Evolutionary conservation across 2,888 invertebrate species (phyloP).

Genomic region (Trisateles emortualis): DNA sequence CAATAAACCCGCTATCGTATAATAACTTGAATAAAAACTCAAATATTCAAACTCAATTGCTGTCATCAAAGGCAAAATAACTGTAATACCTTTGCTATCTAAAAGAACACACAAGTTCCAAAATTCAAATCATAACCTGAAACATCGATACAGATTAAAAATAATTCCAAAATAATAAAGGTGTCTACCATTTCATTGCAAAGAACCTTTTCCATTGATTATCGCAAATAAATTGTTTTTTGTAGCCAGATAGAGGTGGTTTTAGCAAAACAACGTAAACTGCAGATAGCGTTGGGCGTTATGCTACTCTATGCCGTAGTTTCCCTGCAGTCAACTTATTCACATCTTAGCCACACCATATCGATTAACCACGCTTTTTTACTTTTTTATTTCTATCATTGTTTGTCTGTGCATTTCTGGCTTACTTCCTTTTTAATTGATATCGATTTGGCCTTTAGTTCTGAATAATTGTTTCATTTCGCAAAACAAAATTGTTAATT

Average conservation of each 20-base stretch:
- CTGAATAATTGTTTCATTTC: slow-evolving; percentile 4
- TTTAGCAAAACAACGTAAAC: slow-evolving; percentile 60
- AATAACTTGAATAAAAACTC: neutral
- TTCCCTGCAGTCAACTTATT: slow-evolving; percentile 78
- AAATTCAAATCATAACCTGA: slow-evolving; percentile 37
- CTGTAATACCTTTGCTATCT: slow-evolving; percentile 2
- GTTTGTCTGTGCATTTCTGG: slow-evolving; percentile 33
- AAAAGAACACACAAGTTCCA: slow-evolving; percentile 19
- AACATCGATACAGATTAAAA: slow-evolving; percentile 22
- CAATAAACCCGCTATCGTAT: neutral
- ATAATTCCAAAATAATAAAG: slow-evolving; percentile 10
- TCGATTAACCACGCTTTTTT: slow-evolving; percentile 73
- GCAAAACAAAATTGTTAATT: neutral
- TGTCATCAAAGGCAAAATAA: neutral
- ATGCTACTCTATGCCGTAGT: slow-evolving; percentile 81
- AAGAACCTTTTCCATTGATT: slow-evolving; percentile 17
- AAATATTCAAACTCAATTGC: neutral
- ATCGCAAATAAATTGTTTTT: slow-evolving; percentile 40
- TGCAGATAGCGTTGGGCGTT: slow-evolving; percentile 81
- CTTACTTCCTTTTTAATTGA: slow-evolving; percentile 13
- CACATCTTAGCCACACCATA: slow-evolving; percentile 79
- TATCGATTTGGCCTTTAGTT: slow-evolving; percentile 10
- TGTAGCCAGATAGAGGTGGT: slow-evolving; percentile 48
- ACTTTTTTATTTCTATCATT: slow-evolving; percentile 53
- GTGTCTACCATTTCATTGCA: slow-evolving; percentile 18